phyloP scores from a whole-genome alignment of 2,888 invertebrate species.

The Galerucella nymphaeae region DNA sequence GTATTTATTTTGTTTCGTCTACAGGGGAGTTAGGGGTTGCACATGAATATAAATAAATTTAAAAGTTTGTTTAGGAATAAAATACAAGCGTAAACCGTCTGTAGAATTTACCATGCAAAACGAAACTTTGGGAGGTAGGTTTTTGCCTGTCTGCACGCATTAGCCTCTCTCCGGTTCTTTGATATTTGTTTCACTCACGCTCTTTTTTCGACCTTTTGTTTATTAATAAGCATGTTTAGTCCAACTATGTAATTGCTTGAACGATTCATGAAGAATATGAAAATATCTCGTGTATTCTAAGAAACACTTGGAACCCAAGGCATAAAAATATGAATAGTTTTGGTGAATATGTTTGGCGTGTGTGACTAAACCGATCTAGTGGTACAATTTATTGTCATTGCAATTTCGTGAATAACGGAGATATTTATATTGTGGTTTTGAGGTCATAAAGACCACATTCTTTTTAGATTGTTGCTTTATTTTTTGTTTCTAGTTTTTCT shows the following conservation, averaged over 20 bases:
- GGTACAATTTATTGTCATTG: conserved; percentile 1
- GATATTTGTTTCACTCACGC: conserved; percentile 27
- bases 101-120: not conserved
- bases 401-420: not conserved
- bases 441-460: not conserved
- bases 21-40: not conserved
- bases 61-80: not conserved
- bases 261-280: conserved; percentile 20
- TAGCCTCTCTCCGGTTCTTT: not conserved
- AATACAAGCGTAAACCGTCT: not conserved
- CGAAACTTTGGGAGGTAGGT: conserved; percentile 12
- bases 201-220: conserved; percentile 34
- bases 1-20: not conserved
- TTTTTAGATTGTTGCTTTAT: not conserved
- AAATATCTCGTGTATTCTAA: conserved; percentile 38
- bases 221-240: conserved; percentile 38
- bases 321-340: not conserved
- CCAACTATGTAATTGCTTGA: conserved; percentile 35
- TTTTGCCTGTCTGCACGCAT: not conserved
- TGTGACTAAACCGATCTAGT: not conserved
- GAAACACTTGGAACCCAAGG: conserved; percentile 4
- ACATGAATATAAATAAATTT: not conserved
- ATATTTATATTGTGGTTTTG: not conserved
- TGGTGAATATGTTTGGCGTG: not conserved
- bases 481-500: too few relatives aligned